A percentile compares a stretch with the other conserved stretches of the same genome.
Evolutionary conservation across 2,888 invertebrate species (phyloP).

Genomic region (Drosophila quinaria): DNA sequence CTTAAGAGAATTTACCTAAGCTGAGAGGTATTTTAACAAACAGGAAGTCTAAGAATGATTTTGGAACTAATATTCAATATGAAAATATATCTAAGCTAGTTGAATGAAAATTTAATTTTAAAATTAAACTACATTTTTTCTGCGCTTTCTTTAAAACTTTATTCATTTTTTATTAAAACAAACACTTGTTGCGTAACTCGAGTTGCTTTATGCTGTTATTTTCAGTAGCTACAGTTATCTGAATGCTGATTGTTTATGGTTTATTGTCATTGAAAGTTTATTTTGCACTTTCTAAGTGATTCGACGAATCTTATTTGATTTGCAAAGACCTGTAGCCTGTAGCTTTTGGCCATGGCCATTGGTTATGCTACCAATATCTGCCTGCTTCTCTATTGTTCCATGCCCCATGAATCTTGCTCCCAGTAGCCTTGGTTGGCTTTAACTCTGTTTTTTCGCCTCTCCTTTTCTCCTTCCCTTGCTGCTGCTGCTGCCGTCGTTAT

Average conservation of each 20-base stretch:
- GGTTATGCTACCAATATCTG: constrained; percentile 33
- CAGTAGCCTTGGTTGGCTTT: constrained; percentile 52
- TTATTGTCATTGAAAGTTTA: constrained; percentile 8
- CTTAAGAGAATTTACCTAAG: neutral
- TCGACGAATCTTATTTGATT: constrained; percentile 27
- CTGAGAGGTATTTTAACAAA: neutral
- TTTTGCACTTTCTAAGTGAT: constrained; percentile 2
- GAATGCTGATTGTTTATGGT: constrained; percentile 8
- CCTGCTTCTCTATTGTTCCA: neutral
- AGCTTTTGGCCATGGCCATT: constrained; percentile 1
- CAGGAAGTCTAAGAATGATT: neutral
- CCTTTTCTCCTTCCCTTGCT: neutral
- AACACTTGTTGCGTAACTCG: constrained; percentile 16
- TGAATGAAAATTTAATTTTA: neutral
- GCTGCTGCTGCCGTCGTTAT: constrained; percentile 69
- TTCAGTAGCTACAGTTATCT: constrained; percentile 13
- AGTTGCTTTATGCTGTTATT: neutral
- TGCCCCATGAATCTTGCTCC: constrained; percentile 25
- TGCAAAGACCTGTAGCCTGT: constrained; percentile 13
- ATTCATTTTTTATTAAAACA: neutral
- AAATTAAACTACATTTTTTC: neutral
- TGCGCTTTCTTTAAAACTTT: neutral
- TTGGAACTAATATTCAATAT: neutral
- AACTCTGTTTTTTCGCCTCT: constrained; percentile 4
- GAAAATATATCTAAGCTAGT: neutral